Evolutionary conservation across 2,888 invertebrate species (phyloP).

Genomic region (Neoscelio sp.): DNA sequence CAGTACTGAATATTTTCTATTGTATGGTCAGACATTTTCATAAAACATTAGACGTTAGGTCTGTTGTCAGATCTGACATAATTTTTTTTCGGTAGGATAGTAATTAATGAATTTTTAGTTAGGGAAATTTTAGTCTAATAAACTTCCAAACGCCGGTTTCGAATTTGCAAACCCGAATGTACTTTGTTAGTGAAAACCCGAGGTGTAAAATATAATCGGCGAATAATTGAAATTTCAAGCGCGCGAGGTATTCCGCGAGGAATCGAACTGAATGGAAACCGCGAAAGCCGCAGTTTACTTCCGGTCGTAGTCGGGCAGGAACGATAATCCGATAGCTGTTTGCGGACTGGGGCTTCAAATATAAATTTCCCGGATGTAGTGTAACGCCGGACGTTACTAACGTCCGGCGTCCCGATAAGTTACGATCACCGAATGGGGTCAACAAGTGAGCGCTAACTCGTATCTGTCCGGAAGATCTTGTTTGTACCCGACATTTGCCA

Average conservation of each 20-base stretch:
- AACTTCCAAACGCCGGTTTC: not conserved
- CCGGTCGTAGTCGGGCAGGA: conserved; percentile 51
- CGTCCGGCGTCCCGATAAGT: conserved; percentile 62
- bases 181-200: not conserved
- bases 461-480: conserved; percentile 76
- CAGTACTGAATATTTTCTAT: too few relatives aligned
- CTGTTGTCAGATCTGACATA: too few relatives aligned
- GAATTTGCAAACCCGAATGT: not conserved
- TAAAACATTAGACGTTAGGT: too few relatives aligned
- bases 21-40: too few relatives aligned
- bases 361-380: conserved; percentile 66
- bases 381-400: conserved; percentile 58
- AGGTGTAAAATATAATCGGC: conserved; percentile 50
- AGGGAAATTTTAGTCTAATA: too few relatives aligned
- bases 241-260: conserved; percentile 27
- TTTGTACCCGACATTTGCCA: conserved; percentile 64
- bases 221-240: conserved; percentile 58
- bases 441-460: conserved; percentile 80
- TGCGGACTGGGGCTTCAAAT: conserved; percentile 56
- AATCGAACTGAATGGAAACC: conserved; percentile 59
- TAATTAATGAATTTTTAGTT: too few relatives aligned
- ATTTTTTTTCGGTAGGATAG: too few relatives aligned
- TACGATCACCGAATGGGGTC: conserved; percentile 75
- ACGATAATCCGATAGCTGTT: conserved; percentile 61
- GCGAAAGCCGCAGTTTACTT: conserved; percentile 60